These are phyloP conservation scores for Hippocampus comes DNA, from an alignment of 2,113 vertebrate species.

Conservation along the genomic window DNA sequence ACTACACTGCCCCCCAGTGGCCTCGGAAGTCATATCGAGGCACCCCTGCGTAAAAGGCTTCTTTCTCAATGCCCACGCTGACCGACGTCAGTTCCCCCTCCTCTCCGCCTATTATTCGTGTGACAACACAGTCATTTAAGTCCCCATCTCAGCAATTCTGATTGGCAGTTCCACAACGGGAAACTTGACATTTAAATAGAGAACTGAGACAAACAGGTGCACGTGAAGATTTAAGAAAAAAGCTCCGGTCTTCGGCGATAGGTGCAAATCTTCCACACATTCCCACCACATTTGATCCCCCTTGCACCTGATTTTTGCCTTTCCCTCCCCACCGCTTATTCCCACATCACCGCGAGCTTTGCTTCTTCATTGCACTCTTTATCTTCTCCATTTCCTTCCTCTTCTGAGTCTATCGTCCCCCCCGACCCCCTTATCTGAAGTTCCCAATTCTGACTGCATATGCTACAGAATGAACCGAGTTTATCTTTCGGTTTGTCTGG, in stretches of 20 bases:
- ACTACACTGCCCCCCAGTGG: too few species aligned
- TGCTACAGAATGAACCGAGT: conserved; percentile 19
- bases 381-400: conserved; percentile 17
- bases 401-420: conserved; percentile 27
- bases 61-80: too few species aligned
- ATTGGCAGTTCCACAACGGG: conserved; percentile 49
- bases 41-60: too few species aligned
- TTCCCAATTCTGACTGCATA: conserved; percentile 34
- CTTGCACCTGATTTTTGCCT: conserved; percentile 28
- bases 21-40: too few species aligned
- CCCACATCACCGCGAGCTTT: conserved; percentile 8
- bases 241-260: background rate
- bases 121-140: conserved; percentile 37
- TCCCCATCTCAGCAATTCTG: background rate
- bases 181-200: conserved; percentile 27
- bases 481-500: conserved; percentile 40
- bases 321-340: background rate
- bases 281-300: conserved; percentile 2
- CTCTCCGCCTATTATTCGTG: background rate
- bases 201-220: background rate
- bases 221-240: background rate
- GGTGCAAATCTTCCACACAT: background rate
- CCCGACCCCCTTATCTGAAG: conserved; percentile 44
- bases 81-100: too few species aligned
- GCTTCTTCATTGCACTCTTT: conserved; percentile 11